Base-by-base conservation (phyloP, 1,140 invertebrate species). In the Alviniconcha marisindica region DNA sequence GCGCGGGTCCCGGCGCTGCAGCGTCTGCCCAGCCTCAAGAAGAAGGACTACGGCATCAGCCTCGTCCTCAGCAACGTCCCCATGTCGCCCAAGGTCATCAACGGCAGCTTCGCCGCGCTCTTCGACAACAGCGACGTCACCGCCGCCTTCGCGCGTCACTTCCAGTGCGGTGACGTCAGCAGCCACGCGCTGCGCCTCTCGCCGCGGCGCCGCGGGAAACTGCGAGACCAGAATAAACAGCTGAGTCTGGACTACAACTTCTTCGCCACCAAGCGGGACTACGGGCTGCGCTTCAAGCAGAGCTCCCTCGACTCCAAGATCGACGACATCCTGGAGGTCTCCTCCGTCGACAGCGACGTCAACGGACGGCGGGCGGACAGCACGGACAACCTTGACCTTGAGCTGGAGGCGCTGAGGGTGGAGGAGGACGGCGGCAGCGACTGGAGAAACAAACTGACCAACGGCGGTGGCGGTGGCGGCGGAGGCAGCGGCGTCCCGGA, bases 51-150 rank as follows among this genome's bases (percentile, higher is more conserved):
- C 90, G 98, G 98, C 15, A 98, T 98, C 24, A 99, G 97, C 92
- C 94, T 99, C 28, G 93, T 99, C 38, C 96, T 98, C 15, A 94
- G 93, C 86, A 99, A 99, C 92, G 97, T 97, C 91, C 98, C 98
- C 0, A 97, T 98, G 96, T 98, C 97, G 38, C 98, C 98, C 0
- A 99, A 99, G 94, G 97, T 99, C 31, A 97, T 99, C 12, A 99
- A 99, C 89, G 98, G 97, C 0, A 98, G 97, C 86, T 99, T 98
- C 93, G 98, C 97, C 0, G 98, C 98, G 12, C 96, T 99, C 83
- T 98, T 98, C 89, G 98, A 99, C 90, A 96, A 96, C 48, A 96
- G 95, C 78, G 96, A 97, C 88, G 95, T 97, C 24, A 94, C 98
- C 74, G 95, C 95, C 33, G 96, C 96, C 84, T 97, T 96, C 91